Evolutionary conservation across 2,888 invertebrate genomes (phyloP).

Genomic region (Caenorhabditis japonica): DNA sequence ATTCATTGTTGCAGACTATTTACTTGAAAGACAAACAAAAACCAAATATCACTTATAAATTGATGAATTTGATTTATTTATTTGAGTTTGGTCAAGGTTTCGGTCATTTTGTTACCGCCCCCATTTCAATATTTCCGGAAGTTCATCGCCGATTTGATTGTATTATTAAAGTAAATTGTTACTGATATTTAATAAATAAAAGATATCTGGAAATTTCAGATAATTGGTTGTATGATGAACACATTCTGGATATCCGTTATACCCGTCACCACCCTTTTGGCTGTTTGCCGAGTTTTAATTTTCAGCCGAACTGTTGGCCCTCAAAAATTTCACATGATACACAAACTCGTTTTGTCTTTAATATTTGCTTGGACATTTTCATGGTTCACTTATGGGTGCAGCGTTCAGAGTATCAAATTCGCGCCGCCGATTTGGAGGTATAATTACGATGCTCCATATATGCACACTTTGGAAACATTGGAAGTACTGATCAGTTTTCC

Average conservation of each 20-base stretch:
- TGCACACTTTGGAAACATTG: not conserved
- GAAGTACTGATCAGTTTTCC: conserved; percentile 43
- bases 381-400: conserved; percentile 9
- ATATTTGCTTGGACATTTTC: conserved; percentile 13
- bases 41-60: conserved; percentile 23
- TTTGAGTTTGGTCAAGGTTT: conserved; percentile 32
- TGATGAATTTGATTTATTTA: conserved; percentile 45
- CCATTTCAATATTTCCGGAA: conserved; percentile 33
- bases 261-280: conserved; percentile 42
- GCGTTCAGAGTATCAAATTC: conserved; percentile 29
- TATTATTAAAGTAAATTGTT: conserved; percentile 11
- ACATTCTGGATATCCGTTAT: conserved; percentile 38
- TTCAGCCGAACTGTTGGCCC: conserved; percentile 3
- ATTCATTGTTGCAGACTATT: conserved; percentile 25
- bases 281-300: conserved; percentile 31
- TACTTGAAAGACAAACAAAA: not conserved
- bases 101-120: conserved; percentile 33
- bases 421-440: conserved; percentile 29
- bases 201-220: conserved; percentile 5
- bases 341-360: conserved; percentile 5
- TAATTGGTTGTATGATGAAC: conserved; percentile 23
- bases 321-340: not conserved
- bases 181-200: not conserved
- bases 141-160: conserved; percentile 5
- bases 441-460: conserved; percentile 12